Evolutionary conservation across 53 echinoderm and acorn worm species (phyloP).

Genomic region (Echinarachnius parma): DNA sequence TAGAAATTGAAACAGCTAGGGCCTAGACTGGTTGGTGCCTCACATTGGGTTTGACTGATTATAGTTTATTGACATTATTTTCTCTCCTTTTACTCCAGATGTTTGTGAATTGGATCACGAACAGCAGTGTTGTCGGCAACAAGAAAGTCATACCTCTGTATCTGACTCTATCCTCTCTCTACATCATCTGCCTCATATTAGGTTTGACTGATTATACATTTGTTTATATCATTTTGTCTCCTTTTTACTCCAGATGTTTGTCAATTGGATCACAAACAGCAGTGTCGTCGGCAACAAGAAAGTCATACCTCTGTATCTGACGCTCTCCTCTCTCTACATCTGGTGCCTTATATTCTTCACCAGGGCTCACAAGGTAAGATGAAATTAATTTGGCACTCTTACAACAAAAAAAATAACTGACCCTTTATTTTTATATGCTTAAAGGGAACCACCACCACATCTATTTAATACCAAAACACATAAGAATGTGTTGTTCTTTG

Average conservation of each 20-base stretch:
- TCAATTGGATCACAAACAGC: slow-evolving; percentile 33
- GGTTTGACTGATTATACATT: background rate
- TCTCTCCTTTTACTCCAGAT: background rate
- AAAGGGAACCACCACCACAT: no score
- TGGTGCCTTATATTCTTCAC: slow-evolving; percentile 92
- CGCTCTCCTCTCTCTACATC: slow-evolving; percentile 81
- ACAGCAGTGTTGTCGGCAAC: background rate
- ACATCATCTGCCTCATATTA: slow-evolving; percentile 75
- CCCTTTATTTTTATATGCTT: no score
- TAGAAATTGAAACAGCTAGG: no score
- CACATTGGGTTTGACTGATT: no score
- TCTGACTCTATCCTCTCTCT: slow-evolving; percentile 74
- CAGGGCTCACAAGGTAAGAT: slow-evolving; percentile 87
- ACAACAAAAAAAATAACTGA: no score
- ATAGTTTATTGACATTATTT: slow-evolving; percentile 38
- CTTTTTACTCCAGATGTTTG: slow-evolving; percentile 22
- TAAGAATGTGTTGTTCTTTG: no score
- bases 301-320: slow-evolving; percentile 69
- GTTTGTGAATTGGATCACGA: slow-evolving; percentile 5
- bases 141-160: slow-evolving; percentile 54
- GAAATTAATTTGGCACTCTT: no score
- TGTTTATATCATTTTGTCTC: background rate
- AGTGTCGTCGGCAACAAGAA: slow-evolving; percentile 28
- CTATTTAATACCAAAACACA: no score
- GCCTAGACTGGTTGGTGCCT: no score